Conservation (phyloP, 2,888 invertebrate genomes). For the Spisula solida region DNA sequence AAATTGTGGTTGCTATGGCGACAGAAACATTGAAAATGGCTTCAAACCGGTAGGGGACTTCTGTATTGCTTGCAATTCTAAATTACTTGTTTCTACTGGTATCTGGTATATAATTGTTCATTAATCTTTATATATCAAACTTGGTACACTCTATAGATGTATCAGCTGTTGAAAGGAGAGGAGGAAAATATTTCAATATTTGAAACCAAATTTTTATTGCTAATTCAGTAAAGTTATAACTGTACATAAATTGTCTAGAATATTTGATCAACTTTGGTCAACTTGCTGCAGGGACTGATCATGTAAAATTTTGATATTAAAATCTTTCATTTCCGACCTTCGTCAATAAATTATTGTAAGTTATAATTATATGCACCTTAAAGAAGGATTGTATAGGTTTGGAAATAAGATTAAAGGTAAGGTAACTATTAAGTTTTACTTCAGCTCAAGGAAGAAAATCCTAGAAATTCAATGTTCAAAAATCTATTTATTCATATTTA, state of each 20-base stretch:
- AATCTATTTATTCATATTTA: too few relatives aligned
- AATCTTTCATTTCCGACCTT: neutral
- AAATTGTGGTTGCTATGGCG: too few relatives aligned
- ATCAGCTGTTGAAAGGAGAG: too few relatives aligned
- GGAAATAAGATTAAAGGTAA: neutral
- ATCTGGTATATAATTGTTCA: too few relatives aligned
- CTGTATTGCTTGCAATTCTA: too few relatives aligned
- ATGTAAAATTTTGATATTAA: neutral
- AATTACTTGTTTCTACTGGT: too few relatives aligned
- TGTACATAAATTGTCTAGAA: constrained; percentile 2
- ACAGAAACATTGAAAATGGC: too few relatives aligned
- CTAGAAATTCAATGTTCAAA: too few relatives aligned
- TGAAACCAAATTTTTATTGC: neutral
- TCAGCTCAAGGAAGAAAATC: too few relatives aligned
- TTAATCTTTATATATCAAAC: neutral
- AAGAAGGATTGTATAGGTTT: neutral
- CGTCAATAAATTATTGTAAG: too few relatives aligned
- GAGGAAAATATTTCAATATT: neutral
- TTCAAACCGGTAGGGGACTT: too few relatives aligned
- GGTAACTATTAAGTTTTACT: neutral
- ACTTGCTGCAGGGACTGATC: neutral
- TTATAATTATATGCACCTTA: neutral
- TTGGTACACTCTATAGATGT: neutral
- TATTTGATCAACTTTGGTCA: neutral
- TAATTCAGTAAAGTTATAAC: neutral